A percentile compares a stretch with the other conserved stretches of the same genome.
phyloP scores from a whole-genome alignment of 92 coral and sea anemone genomes.

The Porites cylindrica region DNA sequence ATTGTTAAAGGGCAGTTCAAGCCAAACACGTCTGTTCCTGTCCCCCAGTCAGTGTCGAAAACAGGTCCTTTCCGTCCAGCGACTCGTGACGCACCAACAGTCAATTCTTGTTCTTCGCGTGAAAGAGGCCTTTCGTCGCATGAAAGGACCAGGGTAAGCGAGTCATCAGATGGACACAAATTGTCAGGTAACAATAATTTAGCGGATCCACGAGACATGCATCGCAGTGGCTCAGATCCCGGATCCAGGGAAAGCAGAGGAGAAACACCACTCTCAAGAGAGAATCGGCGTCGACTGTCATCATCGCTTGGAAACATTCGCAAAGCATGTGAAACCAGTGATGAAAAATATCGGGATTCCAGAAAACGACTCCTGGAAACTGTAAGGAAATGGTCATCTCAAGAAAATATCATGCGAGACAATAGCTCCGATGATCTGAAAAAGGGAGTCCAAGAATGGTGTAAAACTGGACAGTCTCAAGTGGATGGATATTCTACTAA shows the following conservation, averaged over 20 bases:
- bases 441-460: neutral
- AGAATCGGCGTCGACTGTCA: conserved; percentile 31
- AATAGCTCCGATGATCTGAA: neutral
- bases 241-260: conserved; percentile 20
- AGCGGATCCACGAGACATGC: conserved; percentile 40
- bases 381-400: conserved; percentile 52
- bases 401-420: conserved; percentile 40
- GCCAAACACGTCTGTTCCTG: conserved; percentile 33
- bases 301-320: conserved; percentile 61
- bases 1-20: conserved; percentile 74
- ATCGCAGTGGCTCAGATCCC: conserved; percentile 32
- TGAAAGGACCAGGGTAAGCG: neutral
- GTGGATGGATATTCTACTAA: neutral
- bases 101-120: conserved; percentile 22
- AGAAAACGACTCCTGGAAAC: conserved; percentile 1
- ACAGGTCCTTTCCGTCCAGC: conserved; percentile 67
- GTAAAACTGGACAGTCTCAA: conserved; percentile 8
- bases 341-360: neutral
- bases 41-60: conserved; percentile 15
- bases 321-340: conserved; percentile 19
- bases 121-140: conserved; percentile 27
- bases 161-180: conserved; percentile 23
- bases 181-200: conserved; percentile 11
- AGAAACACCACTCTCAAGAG: conserved; percentile 33
- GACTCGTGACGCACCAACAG: conserved; percentile 9